Base-by-base conservation (phyloP, 2,113 vertebrate species). In the Nothocercus nigrocapillus region DNA sequence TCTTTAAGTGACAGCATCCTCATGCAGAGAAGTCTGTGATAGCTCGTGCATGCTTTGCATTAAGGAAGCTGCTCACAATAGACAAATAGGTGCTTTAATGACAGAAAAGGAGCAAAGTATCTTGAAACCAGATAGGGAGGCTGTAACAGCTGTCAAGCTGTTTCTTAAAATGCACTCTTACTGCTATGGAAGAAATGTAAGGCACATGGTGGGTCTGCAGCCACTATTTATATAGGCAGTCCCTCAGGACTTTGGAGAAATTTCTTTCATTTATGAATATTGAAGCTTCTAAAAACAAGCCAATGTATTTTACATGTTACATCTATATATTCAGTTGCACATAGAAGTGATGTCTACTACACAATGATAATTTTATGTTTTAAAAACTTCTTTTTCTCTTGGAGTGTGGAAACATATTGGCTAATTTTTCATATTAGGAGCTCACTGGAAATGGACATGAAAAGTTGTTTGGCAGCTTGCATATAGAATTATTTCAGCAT, bases 171-270 rank as follows among this genome's bases (percentile, higher is more conserved):
- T 62, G 56, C 32, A 92, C 64, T 34, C 66, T 97, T 95, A 90
- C 79, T 88, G 42, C 72, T 92, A 63, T 73, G 82, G 89, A 92
- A 97, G 93, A 97, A 96, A 97, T 89, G 82, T 66, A 83, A 92
- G 92, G 96, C 96, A 88, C 49, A 95, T 97, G 84, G 91, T 68
- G 88, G 95, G 84, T 91, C 68, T 95, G 74, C 76, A 93, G 63
- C 95, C 82, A 79, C 95, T 98, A 96, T 98, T 98, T 97, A 95
- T 97, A 95, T 97, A 97, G 18, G 59, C 21, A 27, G 25, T 22
- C 38, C 79, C 70, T 76, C 16, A 20, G 68, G 81, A 76, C 92
- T 81, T 69, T 58, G 66, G 80, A 95, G 87, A 68, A 80, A 54
- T 47, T 80, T 85, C 11, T 93, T 88, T 90, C 40, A 20, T 74